A percentile compares a stretch with the other conserved stretches of the same genome.
These are phyloP conservation scores for Sminthopsis crassicaudata DNA, from an alignment of 2,113 vertebrate genomes.

Conservation along the genomic window DNA sequence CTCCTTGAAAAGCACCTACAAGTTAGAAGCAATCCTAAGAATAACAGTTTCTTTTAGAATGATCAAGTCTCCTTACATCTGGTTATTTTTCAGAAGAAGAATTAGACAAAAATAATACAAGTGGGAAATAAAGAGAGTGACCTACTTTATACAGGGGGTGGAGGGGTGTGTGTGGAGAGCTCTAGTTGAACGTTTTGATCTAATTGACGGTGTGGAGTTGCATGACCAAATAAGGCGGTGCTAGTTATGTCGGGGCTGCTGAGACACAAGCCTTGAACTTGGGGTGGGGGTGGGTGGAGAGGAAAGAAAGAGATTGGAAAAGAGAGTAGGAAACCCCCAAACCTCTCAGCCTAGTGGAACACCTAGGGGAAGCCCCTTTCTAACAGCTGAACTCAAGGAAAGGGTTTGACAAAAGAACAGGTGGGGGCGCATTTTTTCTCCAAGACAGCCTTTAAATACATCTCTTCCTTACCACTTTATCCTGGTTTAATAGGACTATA, in stretches of 20 bases:
- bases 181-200: slow-evolving; percentile 81
- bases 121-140: slow-evolving; percentile 82
- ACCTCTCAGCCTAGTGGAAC: neutral
- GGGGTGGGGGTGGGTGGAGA: neutral
- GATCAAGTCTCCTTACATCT: slow-evolving; percentile 45
- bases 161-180: slow-evolving; percentile 49
- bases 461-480: neutral
- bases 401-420: neutral
- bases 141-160: slow-evolving; percentile 76
- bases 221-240: slow-evolving; percentile 78
- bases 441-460: neutral
- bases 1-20: slow-evolving; percentile 46
- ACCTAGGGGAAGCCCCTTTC: slow-evolving; percentile 17
- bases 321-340: neutral
- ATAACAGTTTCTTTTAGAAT: slow-evolving; percentile 54
- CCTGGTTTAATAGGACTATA: neutral
- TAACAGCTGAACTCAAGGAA: neutral
- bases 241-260: slow-evolving; percentile 50
- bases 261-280: slow-evolving; percentile 23
- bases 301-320: neutral
- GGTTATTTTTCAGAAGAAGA: slow-evolving; percentile 78
- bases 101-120: slow-evolving; percentile 74
- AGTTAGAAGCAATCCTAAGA: slow-evolving; percentile 42
- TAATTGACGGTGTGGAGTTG: slow-evolving; percentile 80
- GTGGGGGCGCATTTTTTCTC: neutral